phyloP scores from a whole-genome alignment of 2,888 invertebrate species.

The Ypsolopha scabrella region DNA sequence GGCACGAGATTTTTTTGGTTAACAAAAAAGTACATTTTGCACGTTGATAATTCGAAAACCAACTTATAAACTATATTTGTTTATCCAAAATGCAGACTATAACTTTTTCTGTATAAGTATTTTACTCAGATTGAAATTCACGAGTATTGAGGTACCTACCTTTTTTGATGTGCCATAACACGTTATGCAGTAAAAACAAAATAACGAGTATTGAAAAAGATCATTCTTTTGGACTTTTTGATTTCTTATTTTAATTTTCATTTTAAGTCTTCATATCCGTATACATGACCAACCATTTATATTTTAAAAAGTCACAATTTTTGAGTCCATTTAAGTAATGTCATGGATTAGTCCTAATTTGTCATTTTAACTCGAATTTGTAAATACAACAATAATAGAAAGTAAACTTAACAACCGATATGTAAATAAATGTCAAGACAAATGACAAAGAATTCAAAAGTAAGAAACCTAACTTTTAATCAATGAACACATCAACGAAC shows the following conservation, averaged over 20 bases:
- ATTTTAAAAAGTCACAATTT: background rate
- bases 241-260: background rate
- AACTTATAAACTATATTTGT: background rate
- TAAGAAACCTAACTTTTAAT: background rate
- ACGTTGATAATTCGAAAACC: background rate
- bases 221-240: background rate
- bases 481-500: background rate
- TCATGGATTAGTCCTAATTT: background rate
- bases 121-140: too few species aligned
- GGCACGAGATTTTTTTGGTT: slow-evolving; percentile 7
- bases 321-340: too few species aligned
- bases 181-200: background rate
- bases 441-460: background rate
- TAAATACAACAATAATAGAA: background rate
- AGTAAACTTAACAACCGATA: background rate
- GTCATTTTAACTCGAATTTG: background rate
- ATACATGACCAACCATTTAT: background rate
- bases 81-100: too few species aligned
- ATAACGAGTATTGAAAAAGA: background rate
- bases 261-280: slow-evolving; percentile 1
- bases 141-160: too few species aligned
- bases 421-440: background rate
- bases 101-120: too few species aligned
- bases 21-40: background rate
- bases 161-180: too few species aligned